Evolutionary conservation across 2,888 invertebrate genomes (phyloP), one percentile per base, ranked within the genome.

Genomic region (Rhogogaster chlorosoma): DNA sequence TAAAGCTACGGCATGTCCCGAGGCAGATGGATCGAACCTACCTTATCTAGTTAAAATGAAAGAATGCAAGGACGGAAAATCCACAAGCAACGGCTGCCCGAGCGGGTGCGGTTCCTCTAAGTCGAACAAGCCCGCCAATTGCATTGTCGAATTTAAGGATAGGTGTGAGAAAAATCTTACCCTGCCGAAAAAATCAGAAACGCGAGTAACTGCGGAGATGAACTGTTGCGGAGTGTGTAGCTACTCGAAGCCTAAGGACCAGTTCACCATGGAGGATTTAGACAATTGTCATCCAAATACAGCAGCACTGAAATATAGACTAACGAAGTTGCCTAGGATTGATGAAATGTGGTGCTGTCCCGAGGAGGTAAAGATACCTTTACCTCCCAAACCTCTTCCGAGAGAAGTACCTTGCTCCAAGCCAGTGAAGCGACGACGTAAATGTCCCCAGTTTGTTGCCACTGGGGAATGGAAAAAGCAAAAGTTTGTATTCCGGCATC

Each of bases 381-480:
- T 32, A 18, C 84, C 87, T 26, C 85, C 86, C 0, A 85, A 88
- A 53, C 86, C 87, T 12, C 29, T 85, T 45, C 78, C 85, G 1
- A 64, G 49, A 67, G 57, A 77, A 78, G 26, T 36, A 57, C 61
- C 57, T 32, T n/a, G 22, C n/a, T 18, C 61, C 10, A 80, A 80
- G 22, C 61, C 61, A 57, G 38, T 57, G 80, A 80, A 80, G 57
- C 80, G 22, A 80, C 57, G 5, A 38, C 80, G 77, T 26, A 49
- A 53, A 77, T 53, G 49, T 77, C 49, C 77, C 7, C 78, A 78
- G 22, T 64, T 78, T 22, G 57, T 45, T 36, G 36, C 85, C 0
- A 83, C 82, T 1, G 86, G 87, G 3, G 85, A 88, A 36, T 90
- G 91, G 91, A 85, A 77, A 6, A 83, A 64, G n/a, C 90, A 90